Evolutionary conservation across 1,140 invertebrate species (phyloP).

Genomic region (Sweltsa coloradensis): DNA sequence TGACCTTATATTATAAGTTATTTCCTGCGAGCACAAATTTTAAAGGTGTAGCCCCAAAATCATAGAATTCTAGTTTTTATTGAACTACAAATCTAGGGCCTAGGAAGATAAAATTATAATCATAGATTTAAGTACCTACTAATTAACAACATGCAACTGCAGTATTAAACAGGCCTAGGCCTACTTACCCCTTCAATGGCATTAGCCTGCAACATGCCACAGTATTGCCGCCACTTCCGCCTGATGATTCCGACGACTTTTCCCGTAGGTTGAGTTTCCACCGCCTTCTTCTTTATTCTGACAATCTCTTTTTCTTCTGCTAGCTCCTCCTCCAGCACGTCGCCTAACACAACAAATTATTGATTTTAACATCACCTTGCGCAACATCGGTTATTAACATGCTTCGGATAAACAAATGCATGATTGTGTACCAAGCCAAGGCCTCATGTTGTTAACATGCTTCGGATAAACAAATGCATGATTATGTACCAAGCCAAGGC

Average conservation of each 20-base stretch:
- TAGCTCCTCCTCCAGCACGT: slow-evolving; percentile 51
- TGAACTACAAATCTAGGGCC: too few species aligned
- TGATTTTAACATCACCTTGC: background rate
- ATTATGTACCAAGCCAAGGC: too few species aligned
- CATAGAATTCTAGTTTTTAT: too few species aligned
- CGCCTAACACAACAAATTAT: slow-evolving; percentile 22
- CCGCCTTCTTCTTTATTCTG: slow-evolving; percentile 23
- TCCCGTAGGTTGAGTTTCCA: slow-evolving; percentile 61
- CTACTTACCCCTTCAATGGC: slow-evolving; percentile 53
- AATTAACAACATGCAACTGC: background rate
- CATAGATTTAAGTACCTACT: background rate
- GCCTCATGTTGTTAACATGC: too few species aligned
- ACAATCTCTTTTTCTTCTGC: slow-evolving; percentile 30
- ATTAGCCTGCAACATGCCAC: slow-evolving; percentile 82
- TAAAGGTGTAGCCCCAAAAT: too few species aligned
- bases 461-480: too few species aligned
- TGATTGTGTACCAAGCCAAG: too few species aligned
- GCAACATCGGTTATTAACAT: background rate
- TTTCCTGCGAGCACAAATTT: too few species aligned
- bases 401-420: too few species aligned
- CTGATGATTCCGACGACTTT: slow-evolving; percentile 89
- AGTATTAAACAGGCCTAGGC: slow-evolving; percentile 12
- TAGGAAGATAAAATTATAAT: background rate
- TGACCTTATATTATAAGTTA: too few species aligned
- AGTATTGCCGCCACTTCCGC: slow-evolving; percentile 93